Evolutionary conservation across 2,888 invertebrate genomes (phyloP).

Genomic region (Petrophora chlorosata): DNA sequence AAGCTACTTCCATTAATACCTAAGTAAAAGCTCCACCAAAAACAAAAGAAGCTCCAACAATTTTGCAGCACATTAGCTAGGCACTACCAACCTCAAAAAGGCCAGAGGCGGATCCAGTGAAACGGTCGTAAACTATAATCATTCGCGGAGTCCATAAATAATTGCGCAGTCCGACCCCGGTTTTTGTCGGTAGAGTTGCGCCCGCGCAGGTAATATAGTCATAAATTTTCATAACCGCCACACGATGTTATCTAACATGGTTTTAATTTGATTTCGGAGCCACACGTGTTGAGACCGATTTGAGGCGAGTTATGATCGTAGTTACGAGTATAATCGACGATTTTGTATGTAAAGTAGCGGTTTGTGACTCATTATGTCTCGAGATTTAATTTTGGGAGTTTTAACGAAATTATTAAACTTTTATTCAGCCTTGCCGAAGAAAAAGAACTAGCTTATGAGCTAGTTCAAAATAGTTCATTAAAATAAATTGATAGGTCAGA

Average conservation of each 20-base stretch:
- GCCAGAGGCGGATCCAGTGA: slow-evolving; percentile 70
- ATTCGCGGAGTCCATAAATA: slow-evolving; percentile 80
- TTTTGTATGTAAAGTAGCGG: slow-evolving; percentile 30
- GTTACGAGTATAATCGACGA: slow-evolving; percentile 55
- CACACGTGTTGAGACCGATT: slow-evolving; percentile 80
- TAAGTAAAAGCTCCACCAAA: slow-evolving; percentile 21
- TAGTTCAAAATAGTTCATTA: too few relatives aligned
- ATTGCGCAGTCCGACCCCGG: slow-evolving; percentile 75
- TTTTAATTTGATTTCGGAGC: slow-evolving; percentile 83
- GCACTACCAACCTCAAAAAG: slow-evolving; percentile 33
- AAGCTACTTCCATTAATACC: background rate
- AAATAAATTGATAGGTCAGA: too few relatives aligned
- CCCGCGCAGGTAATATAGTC: slow-evolving; percentile 83
- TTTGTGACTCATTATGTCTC: slow-evolving; percentile 16
- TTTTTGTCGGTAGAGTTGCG: slow-evolving; percentile 74
- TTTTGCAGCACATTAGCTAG: slow-evolving; percentile 48
- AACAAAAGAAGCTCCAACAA: slow-evolving; percentile 36
- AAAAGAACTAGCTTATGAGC: too few relatives aligned
- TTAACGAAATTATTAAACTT: too few relatives aligned
- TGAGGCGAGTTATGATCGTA: slow-evolving; percentile 71
- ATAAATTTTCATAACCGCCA: slow-evolving; percentile 84
- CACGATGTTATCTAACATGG: slow-evolving; percentile 84
- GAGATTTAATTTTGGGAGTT: background rate
- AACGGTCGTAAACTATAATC: slow-evolving; percentile 80
- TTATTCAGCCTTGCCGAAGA: too few relatives aligned